Conservation (phyloP, 2,888 invertebrate genomes). For the Andrena chrysosceles region DNA sequence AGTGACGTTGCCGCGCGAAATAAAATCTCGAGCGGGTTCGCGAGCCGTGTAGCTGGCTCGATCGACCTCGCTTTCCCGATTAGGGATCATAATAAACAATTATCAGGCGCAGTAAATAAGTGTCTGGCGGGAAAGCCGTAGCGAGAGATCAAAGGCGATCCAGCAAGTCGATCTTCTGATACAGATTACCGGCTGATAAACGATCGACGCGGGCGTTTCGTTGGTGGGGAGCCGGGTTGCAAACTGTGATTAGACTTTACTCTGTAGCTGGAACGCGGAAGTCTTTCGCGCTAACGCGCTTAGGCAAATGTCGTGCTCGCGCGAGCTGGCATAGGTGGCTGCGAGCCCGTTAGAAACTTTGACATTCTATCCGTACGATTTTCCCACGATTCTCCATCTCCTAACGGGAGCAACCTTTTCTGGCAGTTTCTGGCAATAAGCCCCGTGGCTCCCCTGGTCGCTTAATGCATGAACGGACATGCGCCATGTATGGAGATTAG, state of each 20-base stretch:
- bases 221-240: constrained; percentile 17
- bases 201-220: constrained; percentile 36
- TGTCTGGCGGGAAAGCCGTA: neutral
- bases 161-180: constrained; percentile 34
- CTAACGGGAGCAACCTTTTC: constrained; percentile 66
- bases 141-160: constrained; percentile 16
- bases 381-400: constrained; percentile 55
- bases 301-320: constrained; percentile 65
- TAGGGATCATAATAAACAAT: constrained; percentile 46
- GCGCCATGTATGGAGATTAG: constrained; percentile 52
- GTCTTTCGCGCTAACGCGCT: constrained; percentile 57
- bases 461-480: constrained; percentile 29
- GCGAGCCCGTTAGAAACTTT: constrained; percentile 63
- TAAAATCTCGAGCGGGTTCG: constrained; percentile 26
- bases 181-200: constrained; percentile 51
- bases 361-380: constrained; percentile 59
- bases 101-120: constrained; percentile 20
- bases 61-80: neutral
- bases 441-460: neutral
- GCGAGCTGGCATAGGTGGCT: constrained; percentile 36
- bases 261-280: constrained; percentile 65
- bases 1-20: constrained; percentile 31
- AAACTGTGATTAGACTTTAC: constrained; percentile 65
- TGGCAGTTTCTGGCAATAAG: constrained; percentile 59
- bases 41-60: constrained; percentile 19